Evolutionary conservation across 2,888 invertebrate genomes (phyloP).

Genomic region (Folsomia candida): DNA sequence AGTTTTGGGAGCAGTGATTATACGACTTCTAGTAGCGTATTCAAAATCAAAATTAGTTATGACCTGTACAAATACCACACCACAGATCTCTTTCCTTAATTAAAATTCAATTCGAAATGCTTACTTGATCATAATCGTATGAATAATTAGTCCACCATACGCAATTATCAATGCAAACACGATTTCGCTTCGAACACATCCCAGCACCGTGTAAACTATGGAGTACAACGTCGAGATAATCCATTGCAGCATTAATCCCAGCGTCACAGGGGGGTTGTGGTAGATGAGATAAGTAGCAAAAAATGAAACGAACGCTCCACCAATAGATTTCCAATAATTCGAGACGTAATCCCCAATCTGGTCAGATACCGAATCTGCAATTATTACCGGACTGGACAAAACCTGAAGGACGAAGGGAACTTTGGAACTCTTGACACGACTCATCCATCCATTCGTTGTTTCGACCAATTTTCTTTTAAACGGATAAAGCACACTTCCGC

Average conservation of each 20-base stretch:
- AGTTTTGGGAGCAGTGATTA: neutral
- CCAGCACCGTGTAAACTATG: slow-evolving; percentile 25
- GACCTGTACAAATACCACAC: neutral
- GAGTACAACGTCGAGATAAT: slow-evolving; percentile 23
- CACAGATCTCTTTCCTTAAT: neutral
- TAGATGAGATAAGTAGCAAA: slow-evolving; percentile 65
- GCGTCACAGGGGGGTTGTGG: slow-evolving; percentile 67
- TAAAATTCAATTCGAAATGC: neutral
- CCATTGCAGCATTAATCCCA: slow-evolving; percentile 63
- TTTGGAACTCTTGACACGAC: slow-evolving; percentile 33
- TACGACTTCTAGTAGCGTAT: neutral
- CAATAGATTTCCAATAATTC: slow-evolving; percentile 65
- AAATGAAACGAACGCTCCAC: slow-evolving; percentile 55
- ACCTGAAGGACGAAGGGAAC: slow-evolving; percentile 51
- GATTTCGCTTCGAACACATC: slow-evolving; percentile 41
- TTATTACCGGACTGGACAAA: slow-evolving; percentile 69
- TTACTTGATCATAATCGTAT: slow-evolving; percentile 19
- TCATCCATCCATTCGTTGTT: slow-evolving; percentile 36
- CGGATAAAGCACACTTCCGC: slow-evolving; percentile 96
- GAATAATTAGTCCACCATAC: slow-evolving; percentile 30
- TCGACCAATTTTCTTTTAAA: slow-evolving; percentile 68
- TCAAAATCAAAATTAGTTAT: neutral
- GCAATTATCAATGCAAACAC: slow-evolving; percentile 39
- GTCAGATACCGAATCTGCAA: slow-evolving; percentile 73
- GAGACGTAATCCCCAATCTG: slow-evolving; percentile 68